phyloP scores from a whole-genome alignment of 2,797 vertebrate species.

The Falco biarmicus region DNA sequence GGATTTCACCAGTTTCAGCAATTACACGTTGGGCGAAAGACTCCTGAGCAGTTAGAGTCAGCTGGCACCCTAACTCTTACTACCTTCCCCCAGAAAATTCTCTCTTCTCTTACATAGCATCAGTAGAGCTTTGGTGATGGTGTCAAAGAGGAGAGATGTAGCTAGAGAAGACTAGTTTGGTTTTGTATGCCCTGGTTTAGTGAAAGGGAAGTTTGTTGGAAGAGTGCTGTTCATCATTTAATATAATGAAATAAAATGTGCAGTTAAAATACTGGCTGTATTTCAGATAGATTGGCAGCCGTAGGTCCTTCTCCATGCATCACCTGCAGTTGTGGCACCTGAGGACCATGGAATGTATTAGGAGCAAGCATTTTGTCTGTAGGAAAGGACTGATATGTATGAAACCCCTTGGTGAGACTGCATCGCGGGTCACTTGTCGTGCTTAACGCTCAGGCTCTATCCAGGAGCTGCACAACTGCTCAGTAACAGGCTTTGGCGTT shows the following conservation, averaged over 20 bases:
- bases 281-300: background rate
- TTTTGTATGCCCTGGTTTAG: background rate
- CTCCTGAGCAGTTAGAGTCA: background rate
- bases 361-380: background rate
- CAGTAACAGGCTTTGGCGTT: background rate
- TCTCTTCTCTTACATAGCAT: background rate
- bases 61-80: background rate
- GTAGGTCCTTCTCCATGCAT: background rate
- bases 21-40: accelerated
- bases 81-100: background rate
- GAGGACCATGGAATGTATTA: background rate
- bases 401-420: background rate
- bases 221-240: background rate
- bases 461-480: background rate
- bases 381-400: background rate
- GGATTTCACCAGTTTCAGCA: background rate
- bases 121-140: background rate
- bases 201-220: background rate
- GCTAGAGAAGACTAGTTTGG: background rate
- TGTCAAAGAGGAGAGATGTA: background rate
- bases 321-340: background rate
- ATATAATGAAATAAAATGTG: background rate
- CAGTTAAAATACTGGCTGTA: background rate
- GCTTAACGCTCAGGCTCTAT: background rate
- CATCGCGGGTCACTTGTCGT: accelerated